phyloP scores from a whole-genome alignment of 2,113 vertebrate genomes.

The Sula dactylatra region DNA sequence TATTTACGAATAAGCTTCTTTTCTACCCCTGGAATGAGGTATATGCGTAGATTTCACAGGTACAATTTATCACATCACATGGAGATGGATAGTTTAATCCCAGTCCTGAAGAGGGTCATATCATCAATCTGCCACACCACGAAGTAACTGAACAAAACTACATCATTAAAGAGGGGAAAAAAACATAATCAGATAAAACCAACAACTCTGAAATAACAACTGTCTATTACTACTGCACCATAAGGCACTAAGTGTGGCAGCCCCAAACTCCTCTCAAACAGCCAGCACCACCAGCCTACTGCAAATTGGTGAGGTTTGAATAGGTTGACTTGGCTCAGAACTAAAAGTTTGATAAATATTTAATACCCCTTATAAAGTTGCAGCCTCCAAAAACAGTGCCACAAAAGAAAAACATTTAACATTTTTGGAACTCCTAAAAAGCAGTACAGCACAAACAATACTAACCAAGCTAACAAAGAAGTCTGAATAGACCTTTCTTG shows the following conservation, averaged over 20 bases:
- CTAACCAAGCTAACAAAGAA: neutral
- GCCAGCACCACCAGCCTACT: neutral
- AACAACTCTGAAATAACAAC: neutral
- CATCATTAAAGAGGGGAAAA: neutral
- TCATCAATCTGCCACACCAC: neutral
- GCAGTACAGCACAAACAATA: neutral
- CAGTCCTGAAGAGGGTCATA: neutral
- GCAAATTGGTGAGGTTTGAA: neutral
- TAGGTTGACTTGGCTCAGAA: neutral
- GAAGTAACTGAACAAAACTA: neutral
- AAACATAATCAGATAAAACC: neutral
- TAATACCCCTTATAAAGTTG: neutral
- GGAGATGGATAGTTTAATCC: neutral
- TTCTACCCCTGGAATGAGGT: neutral
- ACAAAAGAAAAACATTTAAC: neutral
- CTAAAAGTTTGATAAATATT: slow-evolving; percentile 19
- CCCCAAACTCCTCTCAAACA: neutral
- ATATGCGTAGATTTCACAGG: neutral
- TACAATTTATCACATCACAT: neutral
- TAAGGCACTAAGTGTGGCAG: neutral
- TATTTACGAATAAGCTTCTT: neutral
- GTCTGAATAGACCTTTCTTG: neutral
- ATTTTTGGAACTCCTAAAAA: neutral
- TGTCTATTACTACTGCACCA: neutral
- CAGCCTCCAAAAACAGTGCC: neutral